Percentiles rank a stretch among this genome's conserved stretches.
Conservation (phyloP, 2,113 vertebrate genomes). For the Sminthopsis crassicaudata region DNA sequence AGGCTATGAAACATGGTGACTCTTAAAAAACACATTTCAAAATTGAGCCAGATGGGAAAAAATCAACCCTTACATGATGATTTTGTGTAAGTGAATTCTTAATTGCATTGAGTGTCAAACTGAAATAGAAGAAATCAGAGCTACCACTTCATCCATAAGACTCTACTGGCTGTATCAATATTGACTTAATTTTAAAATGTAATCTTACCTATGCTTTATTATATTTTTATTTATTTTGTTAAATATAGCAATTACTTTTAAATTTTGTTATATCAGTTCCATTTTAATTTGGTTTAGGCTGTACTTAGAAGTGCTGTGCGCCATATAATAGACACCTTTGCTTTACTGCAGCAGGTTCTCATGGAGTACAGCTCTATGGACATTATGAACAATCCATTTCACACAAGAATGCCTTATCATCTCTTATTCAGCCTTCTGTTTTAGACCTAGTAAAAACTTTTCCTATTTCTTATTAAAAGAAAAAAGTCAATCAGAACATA, state of each 20-base stretch:
- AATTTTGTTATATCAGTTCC: neutral
- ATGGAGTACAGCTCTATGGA: neutral
- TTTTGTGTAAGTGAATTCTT: conserved; percentile 69
- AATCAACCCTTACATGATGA: conserved; percentile 81
- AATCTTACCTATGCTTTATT: neutral
- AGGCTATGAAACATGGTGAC: conserved; percentile 72
- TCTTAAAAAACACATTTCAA: conserved; percentile 79
- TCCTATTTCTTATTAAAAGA: neutral
- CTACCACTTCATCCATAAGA: neutral
- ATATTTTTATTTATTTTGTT: neutral
- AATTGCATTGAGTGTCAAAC: neutral
- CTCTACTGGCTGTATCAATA: neutral
- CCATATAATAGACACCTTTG: neutral
- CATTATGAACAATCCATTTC: neutral
- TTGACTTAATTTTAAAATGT: neutral
- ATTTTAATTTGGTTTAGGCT: neutral
- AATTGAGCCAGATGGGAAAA: conserved; percentile 87
- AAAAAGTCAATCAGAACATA: neutral
- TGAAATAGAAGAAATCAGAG: neutral
- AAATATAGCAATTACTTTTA: neutral
- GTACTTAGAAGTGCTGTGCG: neutral
- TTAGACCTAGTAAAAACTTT: neutral
- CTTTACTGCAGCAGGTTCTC: neutral
- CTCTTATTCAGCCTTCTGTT: neutral
- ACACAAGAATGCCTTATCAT: neutral